Percentiles rank a stretch among this genome's conserved stretches.
phyloP scores from a whole-genome alignment of 2,797 vertebrate species.

The Podarcis siculus region DNA sequence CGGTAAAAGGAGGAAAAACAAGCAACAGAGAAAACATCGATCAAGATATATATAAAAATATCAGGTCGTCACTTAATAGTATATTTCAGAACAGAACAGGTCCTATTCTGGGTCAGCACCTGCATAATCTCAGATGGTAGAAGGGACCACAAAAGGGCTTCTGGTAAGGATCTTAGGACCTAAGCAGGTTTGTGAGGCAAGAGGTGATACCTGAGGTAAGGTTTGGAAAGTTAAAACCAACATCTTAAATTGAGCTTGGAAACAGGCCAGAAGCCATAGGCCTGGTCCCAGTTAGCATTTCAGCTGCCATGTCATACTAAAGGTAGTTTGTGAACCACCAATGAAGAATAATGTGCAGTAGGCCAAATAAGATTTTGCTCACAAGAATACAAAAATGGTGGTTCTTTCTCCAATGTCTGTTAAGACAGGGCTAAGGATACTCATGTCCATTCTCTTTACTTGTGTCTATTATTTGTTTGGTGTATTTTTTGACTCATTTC shows the following conservation, averaged over 20 bases:
- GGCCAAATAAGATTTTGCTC: not conserved
- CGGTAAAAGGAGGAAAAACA: not conserved
- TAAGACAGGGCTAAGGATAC: not conserved
- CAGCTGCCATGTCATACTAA: not conserved
- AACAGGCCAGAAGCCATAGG: not conserved
- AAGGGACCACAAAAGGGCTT: not conserved
- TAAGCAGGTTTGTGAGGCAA: not conserved
- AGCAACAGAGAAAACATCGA: not conserved
- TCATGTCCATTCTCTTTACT: not conserved
- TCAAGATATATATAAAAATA: not conserved
- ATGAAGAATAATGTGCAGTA: not conserved
- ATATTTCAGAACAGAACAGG: not conserved
- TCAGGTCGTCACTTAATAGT: not conserved
- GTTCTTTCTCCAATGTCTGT: not conserved
- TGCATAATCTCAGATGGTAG: not conserved
- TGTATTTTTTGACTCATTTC: slow-evolving; percentile 4
- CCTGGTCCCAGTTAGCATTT: not conserved
- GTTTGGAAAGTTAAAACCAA: too few relatives aligned
- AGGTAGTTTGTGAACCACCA: not conserved
- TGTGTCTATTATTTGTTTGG: not conserved
- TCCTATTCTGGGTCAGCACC: not conserved
- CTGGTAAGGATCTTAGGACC: not conserved
- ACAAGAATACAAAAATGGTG: too few relatives aligned
- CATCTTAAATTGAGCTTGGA: not conserved
- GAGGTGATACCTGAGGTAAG: not conserved